Evolutionary conservation across 64 coral and sea anemone genomes (phyloP).

Genomic region (Hydrozoanthus tunicans): DNA sequence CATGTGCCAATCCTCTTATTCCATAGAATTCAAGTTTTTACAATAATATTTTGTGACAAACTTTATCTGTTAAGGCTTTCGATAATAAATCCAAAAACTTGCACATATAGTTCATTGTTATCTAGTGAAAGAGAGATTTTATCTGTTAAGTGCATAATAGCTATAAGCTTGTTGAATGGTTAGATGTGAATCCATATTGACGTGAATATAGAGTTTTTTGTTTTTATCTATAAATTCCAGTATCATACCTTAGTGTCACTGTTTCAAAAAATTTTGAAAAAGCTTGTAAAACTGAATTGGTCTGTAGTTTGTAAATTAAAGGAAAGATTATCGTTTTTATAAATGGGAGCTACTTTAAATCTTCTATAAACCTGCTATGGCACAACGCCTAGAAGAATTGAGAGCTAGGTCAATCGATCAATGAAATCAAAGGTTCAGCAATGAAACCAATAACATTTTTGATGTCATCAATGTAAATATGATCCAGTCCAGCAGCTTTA

Average conservation of each 20-base stretch:
- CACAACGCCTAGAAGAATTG: slow-evolving; percentile 45
- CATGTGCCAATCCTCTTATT: slow-evolving; percentile 34
- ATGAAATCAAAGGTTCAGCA: neutral
- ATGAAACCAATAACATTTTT: neutral
- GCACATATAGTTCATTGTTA: slow-evolving; percentile 32
- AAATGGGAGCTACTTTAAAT: slow-evolving; percentile 35
- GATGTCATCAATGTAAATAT: neutral
- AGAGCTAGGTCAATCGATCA: slow-evolving; percentile 16
- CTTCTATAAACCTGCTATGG: slow-evolving; percentile 38
- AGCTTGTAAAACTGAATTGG: slow-evolving; percentile 52
- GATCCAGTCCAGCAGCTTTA: slow-evolving; percentile 2
- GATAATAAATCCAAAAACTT: slow-evolving; percentile 35
- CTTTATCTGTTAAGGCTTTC: slow-evolving; percentile 61
- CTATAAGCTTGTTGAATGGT: slow-evolving; percentile 52
- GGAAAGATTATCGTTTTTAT: slow-evolving; percentile 43
- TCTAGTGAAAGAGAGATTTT: slow-evolving; percentile 47
- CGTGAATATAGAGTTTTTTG: slow-evolving; percentile 32
- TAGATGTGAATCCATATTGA: slow-evolving; percentile 60
- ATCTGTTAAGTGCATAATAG: slow-evolving; percentile 35
- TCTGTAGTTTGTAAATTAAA: slow-evolving; percentile 61
- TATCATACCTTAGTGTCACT: slow-evolving; percentile 30
- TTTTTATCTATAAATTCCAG: slow-evolving; percentile 40
- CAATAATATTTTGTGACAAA: slow-evolving; percentile 55
- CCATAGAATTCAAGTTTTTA: slow-evolving; percentile 47
- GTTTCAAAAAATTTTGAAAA: slow-evolving; percentile 65